Base-by-base conservation (phyloP, 2,113 vertebrate genomes). In the Nibea coibor region DNA sequence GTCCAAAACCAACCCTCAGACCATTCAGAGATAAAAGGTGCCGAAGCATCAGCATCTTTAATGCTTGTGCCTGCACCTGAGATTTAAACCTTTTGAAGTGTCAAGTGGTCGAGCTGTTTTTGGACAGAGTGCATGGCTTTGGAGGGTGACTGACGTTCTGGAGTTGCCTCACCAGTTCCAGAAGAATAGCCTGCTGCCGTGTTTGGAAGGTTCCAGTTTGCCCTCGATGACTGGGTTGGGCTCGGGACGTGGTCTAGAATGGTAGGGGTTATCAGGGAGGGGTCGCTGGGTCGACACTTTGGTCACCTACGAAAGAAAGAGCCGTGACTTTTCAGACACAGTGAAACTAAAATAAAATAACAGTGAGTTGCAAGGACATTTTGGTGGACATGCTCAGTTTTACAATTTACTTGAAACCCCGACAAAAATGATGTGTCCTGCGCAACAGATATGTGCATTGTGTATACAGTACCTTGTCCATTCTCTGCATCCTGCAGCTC, bases 261-360 rank as follows among this genome's bases (percentile, higher is more conserved):
- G 96, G 91, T 97, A 98, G 3, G 91, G 91, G 86, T 99, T 97
- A 91, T 98, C 97, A 2, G 98, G 98, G 24, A 96, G 5, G 64
- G 98, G 94, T 45, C 98, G 95, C 1, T 94, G 78, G 54, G 98
- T 99, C 64, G 96, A 87, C 94, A 99, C 98, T 95, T 99, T 99
- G 1, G 98, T 99, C 87, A 98, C 96, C 98, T 99, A 88, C 0
- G 3, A 83, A 69, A 68, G 10, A 62, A 45, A 74, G 39, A 10
- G 14, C 17, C 1, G 43, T 5, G 22, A 68, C 3, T 75, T 75
- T 22, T 70, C 7, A 81, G n/a, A 62, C 5, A 43, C 0, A 39
- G 16, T 5, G 51, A 8, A 26, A 72, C 43, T 10, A 39, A 15
- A 68, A 3, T 48, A 26, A 74, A 42, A 47, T 39, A 10, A 42